Percentiles rank a stretch among this genome's conserved stretches.
Evolutionary conservation across 1,140 invertebrate genomes (phyloP).

Genomic region (Spodoptera litura): DNA sequence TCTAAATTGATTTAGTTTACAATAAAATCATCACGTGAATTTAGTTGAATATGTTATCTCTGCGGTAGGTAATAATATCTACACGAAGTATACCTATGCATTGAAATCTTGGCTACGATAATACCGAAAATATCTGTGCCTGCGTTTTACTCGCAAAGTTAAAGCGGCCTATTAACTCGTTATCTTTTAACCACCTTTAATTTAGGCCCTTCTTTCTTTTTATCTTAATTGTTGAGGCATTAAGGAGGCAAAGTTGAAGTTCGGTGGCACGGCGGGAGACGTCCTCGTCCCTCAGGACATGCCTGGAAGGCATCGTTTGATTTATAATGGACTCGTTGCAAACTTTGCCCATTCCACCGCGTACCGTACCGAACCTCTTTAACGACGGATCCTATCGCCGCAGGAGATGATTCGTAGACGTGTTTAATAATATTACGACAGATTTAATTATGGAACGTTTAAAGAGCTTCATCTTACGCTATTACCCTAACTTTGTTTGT

Average conservation of each 20-base stretch:
- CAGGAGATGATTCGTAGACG: constrained; percentile 85
- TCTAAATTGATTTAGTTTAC: background rate
- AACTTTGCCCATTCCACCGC: constrained; percentile 83
- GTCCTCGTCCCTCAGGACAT: constrained; percentile 81
- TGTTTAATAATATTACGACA: constrained; percentile 86
- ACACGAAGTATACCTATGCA: background rate
- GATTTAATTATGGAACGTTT: constrained; percentile 85
- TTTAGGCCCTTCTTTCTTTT: constrained; percentile 84
- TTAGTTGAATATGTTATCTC: no score
- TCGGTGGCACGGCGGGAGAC: constrained; percentile 74
- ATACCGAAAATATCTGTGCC: constrained; percentile 54
- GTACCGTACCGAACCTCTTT: constrained; percentile 80
- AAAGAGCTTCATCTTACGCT: constrained; percentile 74
- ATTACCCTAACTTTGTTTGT: constrained; percentile 72
- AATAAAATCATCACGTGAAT: background rate
- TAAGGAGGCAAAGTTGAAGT: constrained; percentile 82
- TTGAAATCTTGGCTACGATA: background rate
- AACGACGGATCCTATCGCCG: constrained; percentile 83
- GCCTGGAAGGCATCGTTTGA: constrained; percentile 84
- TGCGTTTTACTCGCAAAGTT: constrained; percentile 69
- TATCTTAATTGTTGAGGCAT: constrained; percentile 86
- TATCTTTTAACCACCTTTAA: constrained; percentile 85
- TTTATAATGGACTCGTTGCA: constrained; percentile 86
- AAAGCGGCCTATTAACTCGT: constrained; percentile 79
- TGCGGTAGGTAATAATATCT: background rate